These are phyloP conservation scores for Takifugu flavidus DNA, from an alignment of 2,113 vertebrate species.

Conservation along the genomic window DNA sequence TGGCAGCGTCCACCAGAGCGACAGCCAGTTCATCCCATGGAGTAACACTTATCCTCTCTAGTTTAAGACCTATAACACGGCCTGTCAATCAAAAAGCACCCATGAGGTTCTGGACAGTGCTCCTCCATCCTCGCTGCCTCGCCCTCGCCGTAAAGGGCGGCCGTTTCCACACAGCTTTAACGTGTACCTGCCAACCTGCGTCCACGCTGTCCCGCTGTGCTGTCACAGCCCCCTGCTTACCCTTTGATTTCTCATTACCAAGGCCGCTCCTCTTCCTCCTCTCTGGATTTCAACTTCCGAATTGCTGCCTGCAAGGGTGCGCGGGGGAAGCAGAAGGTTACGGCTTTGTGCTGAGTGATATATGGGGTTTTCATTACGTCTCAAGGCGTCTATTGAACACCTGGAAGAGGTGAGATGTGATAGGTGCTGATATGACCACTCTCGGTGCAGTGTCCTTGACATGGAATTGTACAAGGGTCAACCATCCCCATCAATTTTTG, in stretches of 20 bases:
- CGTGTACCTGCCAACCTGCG: constrained; percentile 35
- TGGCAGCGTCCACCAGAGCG: neutral
- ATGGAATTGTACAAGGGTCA: constrained; percentile 3
- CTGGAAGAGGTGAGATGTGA: constrained; percentile 32
- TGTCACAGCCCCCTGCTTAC: constrained; percentile 34
- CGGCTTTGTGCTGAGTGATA: constrained; percentile 36
- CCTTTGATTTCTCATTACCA: constrained; percentile 45
- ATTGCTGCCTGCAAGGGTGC: constrained; percentile 16
- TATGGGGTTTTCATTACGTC: constrained; percentile 41
- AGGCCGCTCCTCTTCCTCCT: constrained; percentile 10
- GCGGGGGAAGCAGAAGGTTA: constrained; percentile 30
- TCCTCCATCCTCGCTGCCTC: constrained; percentile 26
- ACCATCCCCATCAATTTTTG: neutral
- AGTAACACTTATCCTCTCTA: constrained; percentile 24
- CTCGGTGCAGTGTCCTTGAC: constrained; percentile 21
- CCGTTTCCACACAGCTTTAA: constrained; percentile 29
- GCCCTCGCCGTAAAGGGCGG: constrained; percentile 37
- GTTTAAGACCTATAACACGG: constrained; percentile 27
- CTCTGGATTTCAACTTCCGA: constrained; percentile 28
- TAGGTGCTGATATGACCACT: constrained; percentile 41
- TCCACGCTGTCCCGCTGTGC: constrained; percentile 11
- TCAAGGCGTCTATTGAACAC: constrained; percentile 36
- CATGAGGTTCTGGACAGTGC: constrained; percentile 1
- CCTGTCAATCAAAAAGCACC: constrained; percentile 35
- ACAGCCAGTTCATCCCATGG: constrained; percentile 4